Base-by-base conservation (phyloP, 2,113 vertebrate genomes). In the Mirza zaza region DNA sequence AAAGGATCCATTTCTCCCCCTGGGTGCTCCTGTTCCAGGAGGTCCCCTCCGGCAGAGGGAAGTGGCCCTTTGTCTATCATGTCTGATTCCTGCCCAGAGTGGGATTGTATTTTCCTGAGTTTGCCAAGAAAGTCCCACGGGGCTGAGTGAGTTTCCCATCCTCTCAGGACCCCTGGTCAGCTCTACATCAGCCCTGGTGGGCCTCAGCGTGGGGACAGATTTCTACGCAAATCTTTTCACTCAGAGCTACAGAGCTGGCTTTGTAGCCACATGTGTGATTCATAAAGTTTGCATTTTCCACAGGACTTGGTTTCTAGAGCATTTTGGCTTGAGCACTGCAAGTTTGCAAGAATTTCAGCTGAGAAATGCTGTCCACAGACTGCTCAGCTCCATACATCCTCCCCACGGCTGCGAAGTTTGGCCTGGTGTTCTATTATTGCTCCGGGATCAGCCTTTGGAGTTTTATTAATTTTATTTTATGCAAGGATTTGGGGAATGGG, bases 401-500 rank as follows among this genome's bases (percentile, higher is more conserved):
- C 91, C 76, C 67, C 76, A 89, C 61, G 0, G 0, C 84, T 21
- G 81, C 93, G 86, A 88, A 36, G 81, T 92, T 12, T 97, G 97
- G 97, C 98, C 94, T 55, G 15, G 57, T 59, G 14, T 57, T 90
- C 93, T 85, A 68, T 97, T 96, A 97, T 71, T 97, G 97, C 94
- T 92, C 77, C 8, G 13, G 96, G 96, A 95, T 92, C 14, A 27
- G 63, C 94, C 79, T 90, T 79, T 92, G 76, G 93, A 96, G 81
- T 95, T 97, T 95, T 95, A 97, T 96, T 98, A 96, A 96, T 98
- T 96, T 97, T 97, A 68, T 95, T 96, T 96, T 96, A 88, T 92
- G 63, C n/a, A 68, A 96, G 93, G 84, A 92, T 48, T 86, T 15
- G 18, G 81, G 23, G 15, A 57, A 71, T 57, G 42, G 57, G 32